These are phyloP conservation scores for Gallinago undulata DNA, from an alignment of 2,113 vertebrate species.

Conservation along the genomic window DNA sequence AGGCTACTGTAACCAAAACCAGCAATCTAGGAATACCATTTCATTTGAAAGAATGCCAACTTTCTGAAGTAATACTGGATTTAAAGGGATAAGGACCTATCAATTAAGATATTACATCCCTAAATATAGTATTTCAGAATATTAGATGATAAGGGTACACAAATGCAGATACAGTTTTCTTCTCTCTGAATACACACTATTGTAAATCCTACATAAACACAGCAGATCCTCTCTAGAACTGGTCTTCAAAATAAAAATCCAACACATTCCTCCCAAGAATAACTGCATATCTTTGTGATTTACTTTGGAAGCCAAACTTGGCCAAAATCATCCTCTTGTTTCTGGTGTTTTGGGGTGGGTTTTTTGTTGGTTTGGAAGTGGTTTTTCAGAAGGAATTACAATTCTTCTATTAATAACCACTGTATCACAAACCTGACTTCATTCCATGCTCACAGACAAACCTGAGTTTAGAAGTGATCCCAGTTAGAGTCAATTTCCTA, in stretches of 20 bases:
- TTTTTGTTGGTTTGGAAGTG: not conserved
- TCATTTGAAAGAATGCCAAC: fast-evolving
- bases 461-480: not conserved
- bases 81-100: not conserved
- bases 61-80: fast-evolving
- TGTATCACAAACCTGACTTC: not conserved
- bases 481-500: not conserved
- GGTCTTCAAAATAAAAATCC: not conserved
- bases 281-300: not conserved
- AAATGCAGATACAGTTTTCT: not conserved
- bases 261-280: not conserved
- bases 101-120: fast-evolving
- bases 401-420: not conserved
- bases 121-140: not conserved
- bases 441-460: not conserved
- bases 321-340: not conserved
- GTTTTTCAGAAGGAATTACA: not conserved
- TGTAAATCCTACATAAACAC: not conserved
- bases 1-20: not conserved
- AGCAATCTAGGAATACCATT: fast-evolving
- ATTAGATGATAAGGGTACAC: not conserved
- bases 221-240: not conserved
- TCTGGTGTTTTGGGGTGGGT: not conserved
- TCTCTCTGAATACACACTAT: not conserved
- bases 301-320: not conserved